Base-by-base conservation (phyloP, 2,113 vertebrate genomes). In the Tachuris rubrigastra region DNA sequence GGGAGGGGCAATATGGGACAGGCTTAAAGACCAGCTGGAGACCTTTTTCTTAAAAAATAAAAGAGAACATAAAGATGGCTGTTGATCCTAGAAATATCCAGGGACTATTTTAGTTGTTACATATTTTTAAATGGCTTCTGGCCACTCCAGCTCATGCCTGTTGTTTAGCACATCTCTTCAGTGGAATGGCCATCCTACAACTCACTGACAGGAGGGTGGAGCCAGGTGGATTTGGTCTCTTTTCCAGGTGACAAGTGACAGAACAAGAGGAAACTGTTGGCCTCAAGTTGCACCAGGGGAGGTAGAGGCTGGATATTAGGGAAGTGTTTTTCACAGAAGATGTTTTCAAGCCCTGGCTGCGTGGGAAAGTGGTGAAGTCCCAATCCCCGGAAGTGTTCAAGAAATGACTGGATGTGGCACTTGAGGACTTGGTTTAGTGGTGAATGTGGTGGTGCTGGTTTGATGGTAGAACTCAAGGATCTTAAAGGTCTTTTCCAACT, bases 71-170 rank as follows among this genome's bases (percentile, higher is more conserved):
- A 31, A n/a, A 35, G 2, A 19, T 72, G 14, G 7, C 8, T 55
- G 24, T 28, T 50, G 49, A 24, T 56, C 41, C 30, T 28, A 22
- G 59, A 28, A 46, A 10, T 21, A 39, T 2, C n/a, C 25, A 28
- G 44, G 42, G 27, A 28, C 35, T 63, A 6, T 33, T 19, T 13
- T 0, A 7, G 31, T 6, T 6, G 5, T 56, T 33, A 9, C 19
- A 21, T 10, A 9, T 14, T 14, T 41, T n/a, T 14, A 23, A 14
- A 37, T 4, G 15, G 14, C 28, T 65, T 31, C 20, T 39, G n/a
- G 9, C 20, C 3, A 2, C 53, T 28, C 14, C 24, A 46, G 58
- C 67, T 68, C 14, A 0, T 4, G 14, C 4, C 12, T 0, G 2
- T 5, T 37, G 10, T 20, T 21, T 3, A 2, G 66, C 56, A 20